Conservation (phyloP, 2,888 invertebrate genomes). For the Patella caerulea region DNA sequence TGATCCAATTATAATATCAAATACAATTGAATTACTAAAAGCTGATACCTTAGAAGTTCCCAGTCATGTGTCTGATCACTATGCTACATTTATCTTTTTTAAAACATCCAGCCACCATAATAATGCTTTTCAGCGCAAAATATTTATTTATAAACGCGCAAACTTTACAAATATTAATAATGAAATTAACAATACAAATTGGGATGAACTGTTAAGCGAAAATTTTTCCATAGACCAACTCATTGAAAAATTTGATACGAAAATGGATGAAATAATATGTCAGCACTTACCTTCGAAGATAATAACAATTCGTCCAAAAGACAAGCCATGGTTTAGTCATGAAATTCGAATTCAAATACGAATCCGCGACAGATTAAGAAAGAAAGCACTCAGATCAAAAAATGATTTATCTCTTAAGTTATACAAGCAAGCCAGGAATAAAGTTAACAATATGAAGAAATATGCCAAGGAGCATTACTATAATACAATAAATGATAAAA, state of each 20-base stretch:
- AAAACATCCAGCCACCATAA: not conserved
- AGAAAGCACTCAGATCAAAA: not conserved
- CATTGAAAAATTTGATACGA: not conserved
- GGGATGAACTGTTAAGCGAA: not conserved
- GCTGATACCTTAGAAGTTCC: not conserved
- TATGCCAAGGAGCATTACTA: not conserved
- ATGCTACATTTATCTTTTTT: not conserved
- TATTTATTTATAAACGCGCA: not conserved
- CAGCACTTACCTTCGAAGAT: not conserved
- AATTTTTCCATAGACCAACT: not conserved
- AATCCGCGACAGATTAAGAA: not conserved
- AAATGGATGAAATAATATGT: not conserved
- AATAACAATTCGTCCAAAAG: not conserved
- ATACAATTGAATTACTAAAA: not conserved
- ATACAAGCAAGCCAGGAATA: not conserved
- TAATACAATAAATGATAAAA: not conserved
- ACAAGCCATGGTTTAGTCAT: not conserved
- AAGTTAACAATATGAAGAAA: not conserved
- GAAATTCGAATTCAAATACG: not conserved
- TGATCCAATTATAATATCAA: too few species aligned
- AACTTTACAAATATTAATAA: not conserved
- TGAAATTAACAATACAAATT: slow-evolving; percentile 3
- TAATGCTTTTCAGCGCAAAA: not conserved
- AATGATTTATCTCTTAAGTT: not conserved
- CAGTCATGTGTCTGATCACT: not conserved